Evolutionary conservation across 2,888 invertebrate genomes (phyloP).

Genomic region (Brachyptera putata): DNA sequence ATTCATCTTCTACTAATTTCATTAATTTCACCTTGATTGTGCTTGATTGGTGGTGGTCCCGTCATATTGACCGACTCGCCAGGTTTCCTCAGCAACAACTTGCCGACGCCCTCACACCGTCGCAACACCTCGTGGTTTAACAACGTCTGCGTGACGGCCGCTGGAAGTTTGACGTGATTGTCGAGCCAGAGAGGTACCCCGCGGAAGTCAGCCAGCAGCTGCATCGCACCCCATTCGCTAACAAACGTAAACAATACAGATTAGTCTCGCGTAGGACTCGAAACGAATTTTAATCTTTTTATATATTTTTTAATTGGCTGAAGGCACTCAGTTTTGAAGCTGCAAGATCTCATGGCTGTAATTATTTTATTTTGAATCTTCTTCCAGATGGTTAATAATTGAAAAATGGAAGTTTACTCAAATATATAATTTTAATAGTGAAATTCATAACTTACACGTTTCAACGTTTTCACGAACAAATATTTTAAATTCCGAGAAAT

Average conservation of each 20-base stretch:
- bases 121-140: constrained; percentile 53
- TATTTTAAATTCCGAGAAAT: too few relatives aligned
- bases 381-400: too few relatives aligned
- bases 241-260: not conserved
- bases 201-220: constrained; percentile 76
- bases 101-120: constrained; percentile 81
- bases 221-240: constrained; percentile 70
- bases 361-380: too few relatives aligned
- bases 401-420: too few relatives aligned
- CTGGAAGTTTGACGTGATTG: constrained; percentile 40
- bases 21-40: constrained; percentile 23
- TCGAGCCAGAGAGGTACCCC: constrained; percentile 72
- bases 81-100: constrained; percentile 71
- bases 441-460: too few relatives aligned
- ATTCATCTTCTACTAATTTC: too few relatives aligned
- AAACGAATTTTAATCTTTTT: not conserved
- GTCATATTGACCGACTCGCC: constrained; percentile 79
- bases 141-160: constrained; percentile 41
- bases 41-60: constrained; percentile 44
- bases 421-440: too few relatives aligned
- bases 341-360: too few relatives aligned
- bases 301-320: not conserved
- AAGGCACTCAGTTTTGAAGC: too few relatives aligned
- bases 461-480: too few relatives aligned
- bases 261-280: not conserved